Evolutionary conservation across 2,113 vertebrate genomes (phyloP).

Genomic region (Okapia johnstoni): DNA sequence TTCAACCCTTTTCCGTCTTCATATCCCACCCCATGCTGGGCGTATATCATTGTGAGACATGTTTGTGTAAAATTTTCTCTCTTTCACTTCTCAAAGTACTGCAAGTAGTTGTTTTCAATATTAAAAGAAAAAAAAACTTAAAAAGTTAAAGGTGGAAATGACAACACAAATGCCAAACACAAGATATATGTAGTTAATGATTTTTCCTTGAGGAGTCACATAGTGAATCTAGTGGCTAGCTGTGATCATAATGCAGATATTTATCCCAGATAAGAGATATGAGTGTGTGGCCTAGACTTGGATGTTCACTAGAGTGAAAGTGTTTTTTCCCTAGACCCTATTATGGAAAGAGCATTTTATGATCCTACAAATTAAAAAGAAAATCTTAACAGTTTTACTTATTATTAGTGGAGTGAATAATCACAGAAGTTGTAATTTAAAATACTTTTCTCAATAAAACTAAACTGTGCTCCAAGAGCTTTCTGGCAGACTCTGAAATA

Average conservation of each 20-base stretch:
- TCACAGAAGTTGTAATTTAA: conserved; percentile 27
- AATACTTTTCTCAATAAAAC: conserved; percentile 39
- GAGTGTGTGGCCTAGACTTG: background rate
- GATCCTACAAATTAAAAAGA: background rate
- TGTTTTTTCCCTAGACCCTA: background rate
- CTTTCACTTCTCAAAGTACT: background rate
- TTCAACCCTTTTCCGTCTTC: background rate
- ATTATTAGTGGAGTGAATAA: background rate
- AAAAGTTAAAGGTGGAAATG: conserved; percentile 15
- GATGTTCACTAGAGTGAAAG: background rate
- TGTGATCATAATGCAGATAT: background rate
- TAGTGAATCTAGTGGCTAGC: background rate
- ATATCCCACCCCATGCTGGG: background rate
- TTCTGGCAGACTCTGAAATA: background rate
- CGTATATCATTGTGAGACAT: background rate
- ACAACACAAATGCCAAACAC: conserved; percentile 13
- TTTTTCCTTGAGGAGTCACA: conserved; percentile 40
- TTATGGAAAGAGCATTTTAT: background rate
- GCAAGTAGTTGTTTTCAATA: conserved; percentile 21
- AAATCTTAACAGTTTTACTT: conserved; percentile 20
- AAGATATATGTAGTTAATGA: background rate
- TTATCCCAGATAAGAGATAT: background rate
- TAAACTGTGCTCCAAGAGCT: background rate
- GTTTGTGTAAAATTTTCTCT: background rate
- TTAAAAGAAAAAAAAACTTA: background rate